phyloP scores from a whole-genome alignment of 1,140 invertebrate genomes.

The Bathynomus jamesi region DNA sequence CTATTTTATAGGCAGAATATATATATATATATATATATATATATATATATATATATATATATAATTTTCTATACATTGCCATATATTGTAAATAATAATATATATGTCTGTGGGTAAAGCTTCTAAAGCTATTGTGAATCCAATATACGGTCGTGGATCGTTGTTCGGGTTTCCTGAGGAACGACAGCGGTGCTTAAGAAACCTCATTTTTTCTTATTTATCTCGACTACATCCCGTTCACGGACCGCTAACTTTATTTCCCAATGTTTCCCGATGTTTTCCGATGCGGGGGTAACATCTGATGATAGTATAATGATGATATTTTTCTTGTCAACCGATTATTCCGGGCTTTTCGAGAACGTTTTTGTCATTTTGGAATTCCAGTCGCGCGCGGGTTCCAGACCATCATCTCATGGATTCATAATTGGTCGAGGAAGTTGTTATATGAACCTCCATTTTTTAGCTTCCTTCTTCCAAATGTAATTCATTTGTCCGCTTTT shows the following conservation, averaged over 20 bases:
- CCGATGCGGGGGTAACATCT: neutral
- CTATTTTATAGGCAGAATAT: too few species aligned
- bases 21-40: slow-evolving; percentile 1
- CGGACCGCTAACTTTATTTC: neutral
- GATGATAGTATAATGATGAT: neutral
- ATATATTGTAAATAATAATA: neutral
- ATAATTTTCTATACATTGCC: neutral
- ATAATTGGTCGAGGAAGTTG: neutral
- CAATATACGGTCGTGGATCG: neutral
- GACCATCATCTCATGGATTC: neutral
- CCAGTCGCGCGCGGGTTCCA: too few species aligned
- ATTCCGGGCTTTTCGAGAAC: neutral
- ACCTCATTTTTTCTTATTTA: neutral
- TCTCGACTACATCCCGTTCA: neutral
- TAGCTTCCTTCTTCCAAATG: neutral
- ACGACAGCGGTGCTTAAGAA: neutral
- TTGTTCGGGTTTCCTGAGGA: neutral
- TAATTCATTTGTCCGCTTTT: neutral
- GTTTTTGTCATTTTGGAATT: too few species aligned
- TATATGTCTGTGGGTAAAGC: neutral
- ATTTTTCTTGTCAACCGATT: neutral
- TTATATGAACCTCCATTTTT: neutral
- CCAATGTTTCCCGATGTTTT: neutral
- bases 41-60: neutral
- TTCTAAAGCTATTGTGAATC: too few species aligned